Evolutionary conservation across 2,113 vertebrate species (phyloP).

Genomic region (Baryphthengus martii): DNA sequence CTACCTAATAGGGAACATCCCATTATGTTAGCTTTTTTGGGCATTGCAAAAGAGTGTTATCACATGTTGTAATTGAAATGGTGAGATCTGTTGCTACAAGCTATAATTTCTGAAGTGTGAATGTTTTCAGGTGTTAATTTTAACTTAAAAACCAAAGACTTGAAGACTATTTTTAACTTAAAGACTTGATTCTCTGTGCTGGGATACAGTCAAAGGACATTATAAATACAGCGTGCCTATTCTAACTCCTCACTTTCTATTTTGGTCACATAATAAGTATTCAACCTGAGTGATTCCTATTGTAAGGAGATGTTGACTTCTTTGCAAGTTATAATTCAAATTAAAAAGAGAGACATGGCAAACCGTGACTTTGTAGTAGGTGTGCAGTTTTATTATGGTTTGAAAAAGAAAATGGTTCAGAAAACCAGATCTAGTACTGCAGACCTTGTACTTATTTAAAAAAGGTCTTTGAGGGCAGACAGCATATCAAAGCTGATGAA

Average conservation of each 20-base stretch:
- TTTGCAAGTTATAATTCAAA: slow-evolving; percentile 12
- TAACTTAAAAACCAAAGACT: slow-evolving; percentile 35
- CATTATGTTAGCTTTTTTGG: background rate
- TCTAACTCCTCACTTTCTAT: background rate
- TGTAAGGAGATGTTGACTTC: background rate
- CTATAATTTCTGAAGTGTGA: slow-evolving; percentile 34
- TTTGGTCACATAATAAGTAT: background rate
- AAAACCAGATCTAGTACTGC: background rate
- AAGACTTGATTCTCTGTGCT: slow-evolving; percentile 17
- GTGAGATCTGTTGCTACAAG: slow-evolving; percentile 41
- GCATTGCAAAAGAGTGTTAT: background rate
- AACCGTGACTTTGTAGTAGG: background rate
- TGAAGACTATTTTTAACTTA: slow-evolving; percentile 38
- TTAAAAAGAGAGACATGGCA: background rate
- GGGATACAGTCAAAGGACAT: background rate
- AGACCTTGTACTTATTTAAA: background rate
- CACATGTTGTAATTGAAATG: slow-evolving; percentile 37
- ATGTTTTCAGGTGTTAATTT: slow-evolving; percentile 54
- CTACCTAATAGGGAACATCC: background rate
- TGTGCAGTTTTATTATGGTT: background rate
- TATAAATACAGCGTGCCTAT: slow-evolving; percentile 22
- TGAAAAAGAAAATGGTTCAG: background rate
- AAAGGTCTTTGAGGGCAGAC: background rate
- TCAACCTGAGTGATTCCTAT: slow-evolving; percentile 13
- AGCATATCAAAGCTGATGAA: background rate